phyloP scores from a whole-genome alignment of 2,888 invertebrate species.

The Cantharis flavilabris region DNA sequence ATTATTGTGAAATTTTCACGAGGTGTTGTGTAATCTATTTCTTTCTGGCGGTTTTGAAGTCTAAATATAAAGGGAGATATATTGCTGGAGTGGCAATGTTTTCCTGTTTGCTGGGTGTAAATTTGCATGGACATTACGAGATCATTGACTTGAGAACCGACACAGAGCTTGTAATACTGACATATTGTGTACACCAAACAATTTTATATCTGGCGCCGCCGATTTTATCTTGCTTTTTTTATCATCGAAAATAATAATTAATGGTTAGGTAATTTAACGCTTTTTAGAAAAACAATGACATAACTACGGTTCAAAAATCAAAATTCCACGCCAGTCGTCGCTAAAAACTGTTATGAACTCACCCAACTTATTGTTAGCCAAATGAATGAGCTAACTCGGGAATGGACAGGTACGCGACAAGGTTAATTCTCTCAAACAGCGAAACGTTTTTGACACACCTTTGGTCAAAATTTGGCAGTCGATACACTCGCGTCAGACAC shows the following conservation, averaged over 20 bases:
- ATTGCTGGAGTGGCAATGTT: conserved; percentile 26
- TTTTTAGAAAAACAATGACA: conserved; percentile 21
- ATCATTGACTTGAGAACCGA: conserved; percentile 42
- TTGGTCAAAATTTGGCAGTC: neutral
- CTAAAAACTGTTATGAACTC: conserved; percentile 28
- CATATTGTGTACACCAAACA: conserved; percentile 41
- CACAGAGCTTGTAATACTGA: conserved; percentile 42
- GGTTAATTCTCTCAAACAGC: conserved; percentile 9
- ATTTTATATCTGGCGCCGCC: conserved; percentile 44
- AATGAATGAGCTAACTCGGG: conserved; percentile 19
- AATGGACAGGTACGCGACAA: conserved; percentile 20
- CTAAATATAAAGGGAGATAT: conserved; percentile 25
- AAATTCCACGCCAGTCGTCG: conserved; percentile 26
- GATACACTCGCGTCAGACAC: neutral
- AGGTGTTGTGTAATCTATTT: conserved; percentile 16
- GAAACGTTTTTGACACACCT: conserved; percentile 4
- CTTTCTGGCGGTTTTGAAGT: conserved; percentile 15
- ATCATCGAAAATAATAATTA: neutral
- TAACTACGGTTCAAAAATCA: conserved; percentile 30
- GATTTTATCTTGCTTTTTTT: neutral
- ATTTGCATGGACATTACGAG: conserved; percentile 44
- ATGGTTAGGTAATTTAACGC: neutral
- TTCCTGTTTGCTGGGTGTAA: conserved; percentile 32
- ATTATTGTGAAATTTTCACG: conserved; percentile 20
- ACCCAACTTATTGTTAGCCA: conserved; percentile 28